Percentiles rank a stretch among this genome's conserved stretches.
These are phyloP conservation scores for Phalloptychus januarius DNA, from an alignment of 2,797 vertebrate genomes.

Conservation along the genomic window DNA sequence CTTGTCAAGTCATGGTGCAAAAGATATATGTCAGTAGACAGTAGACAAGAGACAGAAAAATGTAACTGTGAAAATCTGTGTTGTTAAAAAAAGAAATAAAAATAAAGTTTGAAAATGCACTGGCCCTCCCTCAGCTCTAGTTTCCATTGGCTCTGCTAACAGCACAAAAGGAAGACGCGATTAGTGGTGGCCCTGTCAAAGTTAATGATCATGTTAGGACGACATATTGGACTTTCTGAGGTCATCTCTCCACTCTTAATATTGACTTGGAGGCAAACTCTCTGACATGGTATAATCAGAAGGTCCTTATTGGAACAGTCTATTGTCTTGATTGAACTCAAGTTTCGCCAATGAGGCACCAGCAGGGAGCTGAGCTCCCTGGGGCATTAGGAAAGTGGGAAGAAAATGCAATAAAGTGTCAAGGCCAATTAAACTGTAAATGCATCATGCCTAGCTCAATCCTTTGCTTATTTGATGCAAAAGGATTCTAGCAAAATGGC, in stretches of 20 bases:
- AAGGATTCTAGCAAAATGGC: conserved; percentile 36
- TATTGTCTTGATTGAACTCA: conserved; percentile 76
- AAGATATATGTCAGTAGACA: too few species aligned
- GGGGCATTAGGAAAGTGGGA: conserved; percentile 65
- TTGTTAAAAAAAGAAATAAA: too few species aligned
- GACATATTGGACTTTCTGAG: conserved; percentile 41
- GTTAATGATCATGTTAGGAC: conserved; percentile 45
- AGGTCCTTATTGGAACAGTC: conserved; percentile 64
- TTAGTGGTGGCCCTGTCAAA: conserved; percentile 49
- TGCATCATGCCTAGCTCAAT: conserved; percentile 60
- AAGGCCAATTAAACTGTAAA: conserved; percentile 68
- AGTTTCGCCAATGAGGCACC: conserved; percentile 77
- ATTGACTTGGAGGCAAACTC: conserved; percentile 57
- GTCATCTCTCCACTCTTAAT: conserved; percentile 43
- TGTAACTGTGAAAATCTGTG: too few species aligned
- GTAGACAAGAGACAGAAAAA: too few species aligned
- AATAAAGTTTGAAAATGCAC: too few species aligned
- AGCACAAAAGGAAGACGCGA: conserved; percentile 45
- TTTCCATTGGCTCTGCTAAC: conserved; percentile 47
- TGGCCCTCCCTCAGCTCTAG: conserved; percentile 3
- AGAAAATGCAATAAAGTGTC: conserved; percentile 78
- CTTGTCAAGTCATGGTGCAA: too few species aligned
- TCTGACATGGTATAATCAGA: conserved; percentile 78
- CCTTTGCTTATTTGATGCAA: conserved; percentile 40
- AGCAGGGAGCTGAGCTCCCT: conserved; percentile 53